These are phyloP conservation scores for Ctena decussata DNA, from an alignment of 2,888 invertebrate genomes.

Conservation along the genomic window DNA sequence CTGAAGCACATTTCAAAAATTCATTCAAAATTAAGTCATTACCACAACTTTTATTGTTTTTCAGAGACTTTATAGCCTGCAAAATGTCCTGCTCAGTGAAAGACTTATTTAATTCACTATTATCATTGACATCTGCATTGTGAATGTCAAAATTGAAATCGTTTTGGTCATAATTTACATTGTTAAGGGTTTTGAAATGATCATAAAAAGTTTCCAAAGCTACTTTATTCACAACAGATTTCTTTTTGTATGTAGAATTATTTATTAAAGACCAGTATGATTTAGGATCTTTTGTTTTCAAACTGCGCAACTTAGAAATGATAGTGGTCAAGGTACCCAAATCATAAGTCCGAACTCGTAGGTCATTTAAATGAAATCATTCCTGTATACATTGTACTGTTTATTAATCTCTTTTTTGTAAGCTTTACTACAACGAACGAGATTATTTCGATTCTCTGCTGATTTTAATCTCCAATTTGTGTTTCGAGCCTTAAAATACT, in stretches of 20 bases:
- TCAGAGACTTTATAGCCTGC: background rate
- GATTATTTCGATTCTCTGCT: background rate
- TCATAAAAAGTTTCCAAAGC: background rate
- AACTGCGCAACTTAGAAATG: background rate
- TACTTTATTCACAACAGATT: background rate
- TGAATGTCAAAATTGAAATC: background rate
- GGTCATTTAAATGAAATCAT: conserved; percentile 4
- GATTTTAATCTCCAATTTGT: background rate
- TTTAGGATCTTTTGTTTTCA: background rate
- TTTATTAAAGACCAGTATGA: background rate
- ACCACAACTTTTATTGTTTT: background rate
- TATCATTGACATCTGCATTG: background rate
- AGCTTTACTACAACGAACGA: background rate
- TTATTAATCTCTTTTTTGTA: background rate
- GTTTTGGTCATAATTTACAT: background rate
- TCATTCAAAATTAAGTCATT: background rate
- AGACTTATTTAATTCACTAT: background rate
- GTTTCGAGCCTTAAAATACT: background rate
- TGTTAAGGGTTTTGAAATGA: background rate
- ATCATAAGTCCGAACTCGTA: too few species aligned
- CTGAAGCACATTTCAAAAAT: background rate
- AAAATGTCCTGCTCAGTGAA: background rate
- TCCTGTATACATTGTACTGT: background rate
- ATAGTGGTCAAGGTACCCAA: too few species aligned
- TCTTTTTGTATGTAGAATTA: background rate